phyloP scores from a whole-genome alignment of 2,113 vertebrate genomes.

The Callaeas wilsoni region DNA sequence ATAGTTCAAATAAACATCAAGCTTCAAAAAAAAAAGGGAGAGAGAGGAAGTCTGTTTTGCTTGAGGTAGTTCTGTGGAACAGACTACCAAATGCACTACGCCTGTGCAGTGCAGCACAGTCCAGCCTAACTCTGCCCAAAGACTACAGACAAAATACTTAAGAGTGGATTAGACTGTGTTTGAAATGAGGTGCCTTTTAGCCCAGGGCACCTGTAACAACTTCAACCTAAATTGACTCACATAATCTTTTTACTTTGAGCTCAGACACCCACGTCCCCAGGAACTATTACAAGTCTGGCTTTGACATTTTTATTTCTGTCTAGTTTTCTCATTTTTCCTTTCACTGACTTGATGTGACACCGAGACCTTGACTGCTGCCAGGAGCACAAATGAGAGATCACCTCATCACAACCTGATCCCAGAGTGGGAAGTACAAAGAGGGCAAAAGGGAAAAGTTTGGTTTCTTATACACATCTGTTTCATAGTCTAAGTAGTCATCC shows the following conservation, averaged over 20 bases:
- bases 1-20: slow-evolving; percentile 38
- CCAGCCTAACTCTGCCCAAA: not conserved
- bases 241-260: not conserved
- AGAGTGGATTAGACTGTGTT: not conserved
- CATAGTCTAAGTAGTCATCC: not conserved
- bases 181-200: not conserved
- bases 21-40: not conserved
- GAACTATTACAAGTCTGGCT: not conserved
- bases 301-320: slow-evolving; percentile 1
- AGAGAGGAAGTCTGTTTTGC: not conserved
- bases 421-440: not conserved
- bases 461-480: not conserved
- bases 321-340: not conserved
- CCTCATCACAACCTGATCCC: not conserved
- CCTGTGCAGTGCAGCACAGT: not conserved
- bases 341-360: not conserved
- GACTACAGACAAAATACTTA: not conserved
- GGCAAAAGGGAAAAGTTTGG: not conserved
- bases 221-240: not conserved
- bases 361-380: not conserved
- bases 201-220: not conserved
- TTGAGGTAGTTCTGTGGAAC: not conserved
- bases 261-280: not conserved
- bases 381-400: not conserved
- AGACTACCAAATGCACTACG: not conserved